Percentiles rank a stretch among this genome's conserved stretches.
These are phyloP conservation scores for Eulithis prunata DNA, from an alignment of 2,888 invertebrate species.

Conservation along the genomic window DNA sequence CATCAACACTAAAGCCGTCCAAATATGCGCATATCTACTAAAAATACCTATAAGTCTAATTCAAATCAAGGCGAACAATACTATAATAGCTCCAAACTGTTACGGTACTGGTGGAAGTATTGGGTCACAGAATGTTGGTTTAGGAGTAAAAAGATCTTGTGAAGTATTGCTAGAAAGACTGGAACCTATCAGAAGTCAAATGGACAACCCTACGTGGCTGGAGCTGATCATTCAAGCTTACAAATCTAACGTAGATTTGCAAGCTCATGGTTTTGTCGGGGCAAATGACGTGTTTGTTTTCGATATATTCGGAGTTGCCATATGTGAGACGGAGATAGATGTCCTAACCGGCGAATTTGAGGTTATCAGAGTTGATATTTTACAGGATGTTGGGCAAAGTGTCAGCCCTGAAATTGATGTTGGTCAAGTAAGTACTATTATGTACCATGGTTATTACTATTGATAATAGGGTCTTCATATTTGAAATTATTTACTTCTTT, in stretches of 20 bases:
- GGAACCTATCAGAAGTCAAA: slow-evolving; percentile 63
- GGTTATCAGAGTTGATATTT: slow-evolving; percentile 84
- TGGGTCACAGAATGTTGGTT: slow-evolving; percentile 86
- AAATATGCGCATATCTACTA: slow-evolving; percentile 86
- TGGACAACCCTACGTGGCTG: slow-evolving; percentile 75
- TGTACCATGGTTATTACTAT: too few species aligned
- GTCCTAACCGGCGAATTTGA: slow-evolving; percentile 88
- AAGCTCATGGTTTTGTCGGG: slow-evolving; percentile 52
- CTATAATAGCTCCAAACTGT: slow-evolving; percentile 86
- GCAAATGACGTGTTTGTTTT: slow-evolving; percentile 47
- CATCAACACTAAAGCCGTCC: slow-evolving; percentile 73
- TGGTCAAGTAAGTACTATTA: slow-evolving; percentile 81
- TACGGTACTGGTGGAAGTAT: slow-evolving; percentile 86
- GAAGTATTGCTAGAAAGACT: slow-evolving; percentile 72
- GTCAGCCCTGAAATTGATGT: slow-evolving; percentile 87
- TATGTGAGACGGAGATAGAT: slow-evolving; percentile 88
- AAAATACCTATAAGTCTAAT: slow-evolving; percentile 86
- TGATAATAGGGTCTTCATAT: too few species aligned
- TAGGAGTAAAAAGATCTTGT: slow-evolving; percentile 81
- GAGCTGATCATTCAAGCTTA: slow-evolving; percentile 77
- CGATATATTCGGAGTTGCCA: slow-evolving; percentile 80
- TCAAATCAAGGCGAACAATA: slow-evolving; percentile 86
- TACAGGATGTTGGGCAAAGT: slow-evolving; percentile 87
- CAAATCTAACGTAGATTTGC: slow-evolving; percentile 55
- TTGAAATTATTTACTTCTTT: too few species aligned